Conservation (phyloP, 2,113 vertebrate genomes). For the Nestor notabilis region DNA sequence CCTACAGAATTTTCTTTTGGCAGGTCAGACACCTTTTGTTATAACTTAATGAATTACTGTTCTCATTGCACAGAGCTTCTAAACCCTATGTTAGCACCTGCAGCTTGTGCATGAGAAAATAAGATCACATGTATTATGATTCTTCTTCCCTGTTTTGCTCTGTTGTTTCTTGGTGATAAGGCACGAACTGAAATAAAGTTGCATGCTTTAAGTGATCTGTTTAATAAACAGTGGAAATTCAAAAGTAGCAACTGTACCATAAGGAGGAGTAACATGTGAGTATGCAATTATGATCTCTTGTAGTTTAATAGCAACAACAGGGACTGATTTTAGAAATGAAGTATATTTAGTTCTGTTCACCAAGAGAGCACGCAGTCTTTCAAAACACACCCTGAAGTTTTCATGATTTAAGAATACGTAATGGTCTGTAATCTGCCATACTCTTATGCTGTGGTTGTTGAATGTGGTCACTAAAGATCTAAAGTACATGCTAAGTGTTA, state of each 20-base stretch:
- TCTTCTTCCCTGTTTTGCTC: background rate
- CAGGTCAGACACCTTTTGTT: background rate
- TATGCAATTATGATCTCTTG: background rate
- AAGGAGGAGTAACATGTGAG: background rate
- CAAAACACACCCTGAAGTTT: background rate
- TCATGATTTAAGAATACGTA: background rate
- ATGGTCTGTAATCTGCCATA: background rate
- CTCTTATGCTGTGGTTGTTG: background rate
- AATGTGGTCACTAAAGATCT: background rate
- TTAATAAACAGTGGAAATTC: background rate
- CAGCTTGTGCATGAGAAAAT: background rate
- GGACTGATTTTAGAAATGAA: background rate
- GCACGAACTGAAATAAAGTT: background rate
- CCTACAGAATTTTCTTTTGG: background rate
- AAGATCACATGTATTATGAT: background rate
- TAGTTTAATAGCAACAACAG: background rate
- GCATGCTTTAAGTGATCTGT: background rate
- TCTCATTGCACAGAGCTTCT: background rate
- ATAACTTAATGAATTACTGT: background rate
- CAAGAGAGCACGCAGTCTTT: background rate
- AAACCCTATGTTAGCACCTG: background rate
- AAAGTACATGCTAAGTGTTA: background rate
- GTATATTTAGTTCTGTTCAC: background rate
- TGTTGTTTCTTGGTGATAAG: background rate
- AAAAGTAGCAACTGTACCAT: background rate